phyloP scores from a whole-genome alignment of 2,113 vertebrate genomes.

The Nothobranchius furzeri region DNA sequence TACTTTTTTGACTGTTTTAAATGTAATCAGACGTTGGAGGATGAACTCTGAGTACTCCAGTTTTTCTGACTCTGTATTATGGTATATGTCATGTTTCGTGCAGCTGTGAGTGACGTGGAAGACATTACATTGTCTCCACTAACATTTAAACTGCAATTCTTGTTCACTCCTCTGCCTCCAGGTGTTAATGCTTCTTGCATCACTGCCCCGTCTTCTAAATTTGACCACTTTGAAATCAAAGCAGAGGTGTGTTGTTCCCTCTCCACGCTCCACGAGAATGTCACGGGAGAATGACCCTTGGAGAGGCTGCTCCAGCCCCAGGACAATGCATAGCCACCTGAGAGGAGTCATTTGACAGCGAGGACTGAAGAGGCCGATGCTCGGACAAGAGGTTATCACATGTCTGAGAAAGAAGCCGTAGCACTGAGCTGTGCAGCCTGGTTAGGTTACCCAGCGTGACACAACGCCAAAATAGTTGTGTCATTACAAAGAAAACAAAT shows the following conservation, averaged over 20 bases:
- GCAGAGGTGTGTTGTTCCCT: constrained; percentile 57
- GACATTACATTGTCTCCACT: constrained; percentile 2
- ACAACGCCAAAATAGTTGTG: background rate
- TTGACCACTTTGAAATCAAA: constrained; percentile 65
- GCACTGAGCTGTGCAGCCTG: constrained; percentile 19
- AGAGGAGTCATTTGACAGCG: constrained; percentile 61
- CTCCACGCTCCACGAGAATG: constrained; percentile 37
- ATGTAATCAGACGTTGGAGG: too few species aligned
- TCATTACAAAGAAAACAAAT: background rate
- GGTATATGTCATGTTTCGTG: background rate
- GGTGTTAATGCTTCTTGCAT: constrained; percentile 53
- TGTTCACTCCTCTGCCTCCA: constrained; percentile 53
- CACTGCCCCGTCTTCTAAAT: constrained; percentile 50
- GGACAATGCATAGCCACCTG: constrained; percentile 56
- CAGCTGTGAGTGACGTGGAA: background rate
- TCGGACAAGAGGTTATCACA: constrained; percentile 11
- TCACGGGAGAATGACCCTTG: constrained; percentile 70
- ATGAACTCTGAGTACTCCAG: background rate
- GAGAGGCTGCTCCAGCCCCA: constrained; percentile 42
- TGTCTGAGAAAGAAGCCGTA: constrained; percentile 11
- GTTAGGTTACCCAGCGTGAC: background rate
- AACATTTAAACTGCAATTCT: constrained; percentile 33
- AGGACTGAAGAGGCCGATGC: constrained; percentile 12
- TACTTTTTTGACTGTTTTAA: too few species aligned
- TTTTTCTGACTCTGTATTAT: background rate